These are phyloP conservation scores for Hyposoter dolosus DNA, from an alignment of 2,888 invertebrate genomes.

Conservation along the genomic window DNA sequence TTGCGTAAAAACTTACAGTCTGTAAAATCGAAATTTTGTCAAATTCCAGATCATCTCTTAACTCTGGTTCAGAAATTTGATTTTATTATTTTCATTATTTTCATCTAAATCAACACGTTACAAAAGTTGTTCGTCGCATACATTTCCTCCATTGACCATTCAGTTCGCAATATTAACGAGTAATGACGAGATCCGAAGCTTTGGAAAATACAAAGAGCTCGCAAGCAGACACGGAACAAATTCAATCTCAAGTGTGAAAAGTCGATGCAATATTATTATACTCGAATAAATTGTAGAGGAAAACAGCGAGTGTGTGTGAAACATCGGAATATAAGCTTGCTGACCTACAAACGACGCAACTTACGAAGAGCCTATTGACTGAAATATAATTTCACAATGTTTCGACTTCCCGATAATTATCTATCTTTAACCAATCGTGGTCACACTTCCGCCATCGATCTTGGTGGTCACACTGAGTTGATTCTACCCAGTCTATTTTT, in stretches of 20 bases:
- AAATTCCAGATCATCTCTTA: too few species aligned
- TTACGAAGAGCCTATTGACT: not conserved
- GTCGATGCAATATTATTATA: not conserved
- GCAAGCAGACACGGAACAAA: not conserved
- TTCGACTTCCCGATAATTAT: not conserved
- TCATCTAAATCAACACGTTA: too few species aligned
- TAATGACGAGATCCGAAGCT: not conserved
- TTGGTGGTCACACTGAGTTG: too few species aligned
- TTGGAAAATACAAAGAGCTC: not conserved
- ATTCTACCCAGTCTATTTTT: too few species aligned
- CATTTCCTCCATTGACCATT: not conserved
- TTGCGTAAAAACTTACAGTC: too few species aligned
- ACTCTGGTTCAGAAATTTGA: too few species aligned
- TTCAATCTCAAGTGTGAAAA: not conserved
- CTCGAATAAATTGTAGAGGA: not conserved
- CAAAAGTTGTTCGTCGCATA: too few species aligned
- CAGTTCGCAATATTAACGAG: not conserved
- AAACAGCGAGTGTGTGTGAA: constrained; percentile 12
- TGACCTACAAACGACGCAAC: not conserved
- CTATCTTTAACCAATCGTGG: too few species aligned
- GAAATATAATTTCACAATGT: not conserved
- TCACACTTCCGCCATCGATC: too few species aligned
- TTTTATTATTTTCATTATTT: too few species aligned
- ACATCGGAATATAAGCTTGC: not conserved
- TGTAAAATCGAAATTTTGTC: too few species aligned